These are phyloP conservation scores for Nothocercus julius DNA, from an alignment of 2,113 vertebrate genomes.

Conservation along the genomic window DNA sequence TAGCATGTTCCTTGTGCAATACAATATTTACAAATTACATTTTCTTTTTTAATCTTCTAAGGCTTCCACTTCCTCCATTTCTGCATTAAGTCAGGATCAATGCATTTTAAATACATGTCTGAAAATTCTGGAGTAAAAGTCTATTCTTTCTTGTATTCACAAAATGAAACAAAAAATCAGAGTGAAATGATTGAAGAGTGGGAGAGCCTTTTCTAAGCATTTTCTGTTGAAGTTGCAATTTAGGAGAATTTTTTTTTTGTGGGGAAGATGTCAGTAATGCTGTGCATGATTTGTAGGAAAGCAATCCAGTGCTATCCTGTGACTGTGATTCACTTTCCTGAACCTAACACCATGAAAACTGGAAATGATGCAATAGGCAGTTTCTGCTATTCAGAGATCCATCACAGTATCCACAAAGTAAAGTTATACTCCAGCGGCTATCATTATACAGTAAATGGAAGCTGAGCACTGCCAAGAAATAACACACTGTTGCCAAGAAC, in stretches of 20 bases:
- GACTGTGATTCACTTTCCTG: conserved; percentile 57
- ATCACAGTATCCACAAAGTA: not conserved
- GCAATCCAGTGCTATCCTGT: not conserved
- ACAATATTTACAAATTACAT: not conserved
- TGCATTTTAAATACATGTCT: not conserved
- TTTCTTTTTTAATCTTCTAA: not conserved
- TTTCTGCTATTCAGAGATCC: not conserved
- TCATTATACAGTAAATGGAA: conserved; percentile 11
- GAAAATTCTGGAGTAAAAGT: not conserved
- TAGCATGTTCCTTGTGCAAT: not conserved
- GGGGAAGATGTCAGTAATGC: not conserved
- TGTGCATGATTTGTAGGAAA: not conserved
- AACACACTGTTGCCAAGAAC: not conserved
- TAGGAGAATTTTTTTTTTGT: not conserved
- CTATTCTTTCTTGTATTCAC: not conserved
- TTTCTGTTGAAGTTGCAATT: not conserved
- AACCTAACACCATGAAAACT: not conserved
- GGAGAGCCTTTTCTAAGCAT: not conserved
- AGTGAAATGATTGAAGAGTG: not conserved
- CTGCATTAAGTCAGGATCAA: not conserved
- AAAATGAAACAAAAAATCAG: not conserved
- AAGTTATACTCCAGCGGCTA: not conserved
- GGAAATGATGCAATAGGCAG: not conserved
- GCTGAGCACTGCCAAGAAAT: not conserved
- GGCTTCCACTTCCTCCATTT: not conserved